These are phyloP conservation scores for Pachycephala philippinensis DNA, from an alignment of 2,113 vertebrate species.

Conservation along the genomic window DNA sequence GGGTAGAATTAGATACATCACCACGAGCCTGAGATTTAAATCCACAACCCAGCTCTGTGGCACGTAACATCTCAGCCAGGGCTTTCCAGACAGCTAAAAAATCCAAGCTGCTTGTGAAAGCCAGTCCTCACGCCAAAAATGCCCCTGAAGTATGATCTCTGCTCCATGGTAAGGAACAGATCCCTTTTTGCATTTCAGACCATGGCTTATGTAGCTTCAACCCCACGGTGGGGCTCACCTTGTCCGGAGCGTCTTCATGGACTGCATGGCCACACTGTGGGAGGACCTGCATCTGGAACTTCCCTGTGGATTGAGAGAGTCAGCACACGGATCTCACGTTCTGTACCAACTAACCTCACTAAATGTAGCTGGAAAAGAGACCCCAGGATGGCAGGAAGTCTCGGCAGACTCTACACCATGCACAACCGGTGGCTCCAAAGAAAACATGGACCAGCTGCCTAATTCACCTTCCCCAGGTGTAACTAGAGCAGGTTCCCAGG, in stretches of 20 bases:
- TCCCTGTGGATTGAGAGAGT: conserved; percentile 76
- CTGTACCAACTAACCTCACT: background rate
- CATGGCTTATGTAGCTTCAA: rapidly evolving
- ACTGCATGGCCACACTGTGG: conserved; percentile 98
- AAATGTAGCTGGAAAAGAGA: background rate
- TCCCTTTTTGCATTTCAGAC: background rate
- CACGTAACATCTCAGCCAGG: background rate
- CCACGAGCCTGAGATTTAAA: background rate
- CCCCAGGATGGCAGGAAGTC: background rate
- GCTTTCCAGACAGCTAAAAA: background rate
- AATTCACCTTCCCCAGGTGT: background rate
- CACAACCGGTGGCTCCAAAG: background rate
- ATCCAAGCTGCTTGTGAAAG: background rate
- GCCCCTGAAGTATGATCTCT: background rate
- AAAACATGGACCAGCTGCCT: background rate
- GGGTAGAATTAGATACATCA: background rate
- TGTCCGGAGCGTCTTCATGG: conserved; percentile 96
- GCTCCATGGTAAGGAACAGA: rapidly evolving
- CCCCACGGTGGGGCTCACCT: conserved; percentile 69
- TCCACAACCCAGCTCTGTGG: background rate
- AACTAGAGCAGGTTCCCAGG: background rate
- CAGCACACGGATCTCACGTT: background rate
- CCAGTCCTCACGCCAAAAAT: background rate
- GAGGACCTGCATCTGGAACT: conserved; percentile 99
- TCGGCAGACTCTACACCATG: background rate